Percentiles rank a stretch among this genome's conserved stretches.
Evolutionary conservation across 1,140 invertebrate genomes (phyloP).

Genomic region (Aleiodes sp.): DNA sequence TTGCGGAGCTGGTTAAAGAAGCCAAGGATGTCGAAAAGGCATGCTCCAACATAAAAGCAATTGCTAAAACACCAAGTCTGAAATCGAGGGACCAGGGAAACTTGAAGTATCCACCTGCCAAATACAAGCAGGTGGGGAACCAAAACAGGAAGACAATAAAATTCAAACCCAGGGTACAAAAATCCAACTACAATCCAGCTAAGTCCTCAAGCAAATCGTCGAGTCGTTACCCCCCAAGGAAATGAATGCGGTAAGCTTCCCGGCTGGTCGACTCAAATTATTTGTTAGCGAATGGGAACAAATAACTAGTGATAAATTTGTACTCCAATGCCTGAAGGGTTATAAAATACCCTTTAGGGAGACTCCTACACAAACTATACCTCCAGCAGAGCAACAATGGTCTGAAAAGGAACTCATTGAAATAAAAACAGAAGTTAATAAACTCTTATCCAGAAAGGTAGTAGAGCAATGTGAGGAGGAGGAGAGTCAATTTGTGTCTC

Average conservation of each 20-base stretch:
- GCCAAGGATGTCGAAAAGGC: constrained; percentile 29
- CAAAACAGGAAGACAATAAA: not conserved
- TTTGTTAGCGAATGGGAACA: constrained; percentile 23
- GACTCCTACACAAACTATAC: not conserved
- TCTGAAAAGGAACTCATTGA: not conserved
- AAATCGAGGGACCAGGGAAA: constrained; percentile 23
- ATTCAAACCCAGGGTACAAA: constrained; percentile 7
- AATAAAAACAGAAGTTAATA: not conserved
- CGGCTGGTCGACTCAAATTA: not conserved
- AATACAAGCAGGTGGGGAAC: constrained; percentile 6
- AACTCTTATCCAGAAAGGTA: not conserved
- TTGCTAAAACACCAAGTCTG: not conserved
- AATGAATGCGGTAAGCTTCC: not conserved
- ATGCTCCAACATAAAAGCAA: constrained; percentile 12
- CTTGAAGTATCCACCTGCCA: constrained; percentile 22
- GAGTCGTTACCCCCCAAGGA: not conserved
- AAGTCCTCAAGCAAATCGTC: not conserved
- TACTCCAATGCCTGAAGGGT: constrained; percentile 23
- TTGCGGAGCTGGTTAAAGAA: constrained; percentile 26
- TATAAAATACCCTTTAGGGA: not conserved
- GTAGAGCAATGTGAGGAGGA: not conserved
- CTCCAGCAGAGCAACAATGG: not conserved
- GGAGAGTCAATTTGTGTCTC: not conserved
- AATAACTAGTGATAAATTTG: constrained; percentile 20
- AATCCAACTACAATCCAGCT: too few relatives aligned